Percentiles rank a stretch among this genome's conserved stretches.
Conservation (phyloP, 2,113 vertebrate genomes). For the Cairina moschata region DNA sequence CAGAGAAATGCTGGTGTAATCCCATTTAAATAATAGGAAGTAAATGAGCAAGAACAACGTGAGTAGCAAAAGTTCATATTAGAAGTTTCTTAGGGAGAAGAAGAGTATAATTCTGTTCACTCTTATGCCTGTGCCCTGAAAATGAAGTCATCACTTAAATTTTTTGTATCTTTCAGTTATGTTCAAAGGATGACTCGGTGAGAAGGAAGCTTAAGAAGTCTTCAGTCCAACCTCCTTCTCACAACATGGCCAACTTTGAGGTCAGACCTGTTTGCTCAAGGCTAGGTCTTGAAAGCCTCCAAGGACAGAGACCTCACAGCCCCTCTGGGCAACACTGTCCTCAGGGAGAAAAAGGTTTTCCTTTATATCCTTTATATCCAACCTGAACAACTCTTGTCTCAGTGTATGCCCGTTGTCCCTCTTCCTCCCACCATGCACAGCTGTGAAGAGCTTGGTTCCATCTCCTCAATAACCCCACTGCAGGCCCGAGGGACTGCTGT, state of each 20-base stretch:
- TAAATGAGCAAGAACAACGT: not conserved
- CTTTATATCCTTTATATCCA: not conserved
- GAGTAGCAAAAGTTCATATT: not conserved
- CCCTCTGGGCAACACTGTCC: not conserved
- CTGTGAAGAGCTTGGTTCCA: not conserved
- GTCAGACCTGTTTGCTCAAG: not conserved
- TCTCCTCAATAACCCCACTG: not conserved
- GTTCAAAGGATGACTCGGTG: not conserved
- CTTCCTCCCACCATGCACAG: not conserved
- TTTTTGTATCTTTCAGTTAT: not conserved
- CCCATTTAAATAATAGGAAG: not conserved
- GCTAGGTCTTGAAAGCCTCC: not conserved
- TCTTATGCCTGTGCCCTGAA: not conserved
- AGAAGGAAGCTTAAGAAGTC: not conserved
- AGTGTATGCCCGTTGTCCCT: not conserved
- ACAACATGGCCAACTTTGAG: not conserved
- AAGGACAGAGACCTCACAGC: not conserved
- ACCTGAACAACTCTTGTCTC: not conserved
- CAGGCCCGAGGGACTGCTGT: not conserved
- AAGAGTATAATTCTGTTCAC: not conserved
- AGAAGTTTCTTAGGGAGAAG: not conserved
- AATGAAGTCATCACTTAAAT: not conserved
- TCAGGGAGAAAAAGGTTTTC: not conserved
- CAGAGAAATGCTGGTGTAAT: not conserved
- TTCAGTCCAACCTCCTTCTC: not conserved